Base-by-base conservation (phyloP, 2,888 invertebrate species). In the Aelia acuminata region DNA sequence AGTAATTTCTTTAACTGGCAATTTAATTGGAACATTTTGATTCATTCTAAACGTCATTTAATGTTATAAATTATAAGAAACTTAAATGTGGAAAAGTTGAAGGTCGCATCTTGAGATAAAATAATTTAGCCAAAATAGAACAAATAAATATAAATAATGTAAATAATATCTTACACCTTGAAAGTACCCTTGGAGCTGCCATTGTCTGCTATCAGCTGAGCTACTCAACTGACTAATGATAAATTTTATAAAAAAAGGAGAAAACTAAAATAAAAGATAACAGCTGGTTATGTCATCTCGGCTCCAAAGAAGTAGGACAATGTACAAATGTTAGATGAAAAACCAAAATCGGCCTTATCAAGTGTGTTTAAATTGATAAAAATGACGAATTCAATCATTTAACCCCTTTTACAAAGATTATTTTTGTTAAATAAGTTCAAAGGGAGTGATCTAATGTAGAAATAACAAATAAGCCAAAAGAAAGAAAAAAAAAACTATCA, bases 241-340 rank as follows among this genome's bases (percentile, higher is more conserved):
- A 80, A n/a, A 22, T 70, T 70, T 35, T 1, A 70, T 70, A 80
- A 80, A 47, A 80, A 47, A 80, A 80, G 80, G n/a, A 43, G 43
- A 80, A 80, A 47, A n/a, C n/a, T n/a, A n/a, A 80, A 80, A 47
- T 22, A 39, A 80, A 80, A 80, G 80, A 80, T 80, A 80, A 80
- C 80, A 80, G 43, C 80, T 80, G 63, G 63, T 70, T 70, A 70
- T 70, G 63, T 70, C 63, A 70, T 70, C 18, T 70, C 4, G 35
- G 35, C 63, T 35, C 31, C 63, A 70, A 70, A 70, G 63, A 70
- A 70, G 63, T 70, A 70, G 63, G 35, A 70, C 63, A 31, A 70
- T 35, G 63, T 70, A 70, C 63, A 70, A 70, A 35, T 35, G 15
- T 31, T 57, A 26, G 26, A 26, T 57, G 15, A 57, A 26, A 35